Evolutionary conservation across 1,140 invertebrate genomes (phyloP), one percentile per base, ranked within the genome.

Genomic region (Contarinia nasturtii): DNA sequence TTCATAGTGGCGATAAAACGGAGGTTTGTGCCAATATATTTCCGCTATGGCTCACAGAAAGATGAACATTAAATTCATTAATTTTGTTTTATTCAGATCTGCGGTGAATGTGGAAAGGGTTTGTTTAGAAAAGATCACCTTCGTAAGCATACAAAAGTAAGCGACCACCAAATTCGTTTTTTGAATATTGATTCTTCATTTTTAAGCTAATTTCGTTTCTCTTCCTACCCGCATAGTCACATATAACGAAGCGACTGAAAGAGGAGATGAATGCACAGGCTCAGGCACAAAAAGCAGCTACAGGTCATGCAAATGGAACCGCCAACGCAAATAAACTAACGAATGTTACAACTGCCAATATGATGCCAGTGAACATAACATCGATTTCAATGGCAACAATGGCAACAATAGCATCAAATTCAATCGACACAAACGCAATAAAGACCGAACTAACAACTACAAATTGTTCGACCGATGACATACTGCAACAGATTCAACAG

Each of bases 101-200:
- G 64, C 46, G 53, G 52, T 1, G 76, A 80, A 51, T 81, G 79
- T 53, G 75, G 77, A 15, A 81, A 81, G 68, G 81, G 80, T 18
- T 86, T 86, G 55, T 86, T 85, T 59, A 71, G 83, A n/a, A 84
- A 83, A 52, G 83, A 86, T 57, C 83, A 86, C 60, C 64, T 86
- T 42, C 70, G 77, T 49, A 85, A 85, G 55, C 82, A 85, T 57
- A 72, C 80, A 18, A 72, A n/a, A n/a, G n/a, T n/a, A n/a, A n/a
- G n/a, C n/a, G n/a, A n/a, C n/a, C n/a, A n/a, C n/a, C n/a, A n/a
- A n/a, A n/a, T n/a, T n/a, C n/a, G n/a, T n/a, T n/a, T n/a, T n/a
- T n/a, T n/a, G n/a, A n/a, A n/a, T n/a, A n/a, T n/a, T n/a, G n/a
- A n/a, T n/a, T n/a, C n/a, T n/a, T n/a, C n/a, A n/a, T n/a, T n/a